phyloP scores from a whole-genome alignment of 64 coral and sea anemone genomes.

The Catalaphyllia jardinei region DNA sequence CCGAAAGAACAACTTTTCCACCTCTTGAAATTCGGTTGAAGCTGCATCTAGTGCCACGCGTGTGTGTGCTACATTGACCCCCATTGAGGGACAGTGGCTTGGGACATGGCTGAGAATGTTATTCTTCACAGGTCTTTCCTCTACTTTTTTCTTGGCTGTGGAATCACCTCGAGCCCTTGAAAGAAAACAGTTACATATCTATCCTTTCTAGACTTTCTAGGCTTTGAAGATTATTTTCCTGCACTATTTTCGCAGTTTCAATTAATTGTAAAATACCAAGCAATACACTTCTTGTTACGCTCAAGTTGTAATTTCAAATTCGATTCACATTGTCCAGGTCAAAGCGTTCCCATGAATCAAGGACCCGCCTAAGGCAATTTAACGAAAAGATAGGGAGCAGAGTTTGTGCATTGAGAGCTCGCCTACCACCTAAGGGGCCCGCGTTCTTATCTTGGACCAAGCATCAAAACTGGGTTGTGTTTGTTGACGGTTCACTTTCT shows the following conservation, averaged over 20 bases:
- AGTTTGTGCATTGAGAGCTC: not conserved
- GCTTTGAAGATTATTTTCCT: no score
- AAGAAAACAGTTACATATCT: not conserved
- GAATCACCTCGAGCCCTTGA: not conserved
- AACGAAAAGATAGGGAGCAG: not conserved
- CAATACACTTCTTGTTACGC: no score
- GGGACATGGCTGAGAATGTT: not conserved
- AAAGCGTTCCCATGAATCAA: no score
- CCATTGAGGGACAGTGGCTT: constrained; percentile 12
- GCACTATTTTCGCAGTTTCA: no score
- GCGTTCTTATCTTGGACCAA: no score
- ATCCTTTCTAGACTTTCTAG: no score
- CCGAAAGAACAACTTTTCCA: constrained; percentile 21
- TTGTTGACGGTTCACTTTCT: no score
- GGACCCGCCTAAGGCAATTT: not conserved
- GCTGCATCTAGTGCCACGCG: not conserved
- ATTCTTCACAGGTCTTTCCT: not conserved
- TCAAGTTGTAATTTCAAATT: no score
- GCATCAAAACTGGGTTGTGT: no score
- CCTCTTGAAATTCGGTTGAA: constrained; percentile 16
- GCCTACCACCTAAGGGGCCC: no score
- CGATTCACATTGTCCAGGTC: no score
- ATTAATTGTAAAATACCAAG: no score
- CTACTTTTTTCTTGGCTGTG: not conserved
- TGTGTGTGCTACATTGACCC: not conserved